These are phyloP conservation scores for Zaprionus vittiger DNA, from an alignment of 1,140 invertebrate genomes.

Conservation along the genomic window DNA sequence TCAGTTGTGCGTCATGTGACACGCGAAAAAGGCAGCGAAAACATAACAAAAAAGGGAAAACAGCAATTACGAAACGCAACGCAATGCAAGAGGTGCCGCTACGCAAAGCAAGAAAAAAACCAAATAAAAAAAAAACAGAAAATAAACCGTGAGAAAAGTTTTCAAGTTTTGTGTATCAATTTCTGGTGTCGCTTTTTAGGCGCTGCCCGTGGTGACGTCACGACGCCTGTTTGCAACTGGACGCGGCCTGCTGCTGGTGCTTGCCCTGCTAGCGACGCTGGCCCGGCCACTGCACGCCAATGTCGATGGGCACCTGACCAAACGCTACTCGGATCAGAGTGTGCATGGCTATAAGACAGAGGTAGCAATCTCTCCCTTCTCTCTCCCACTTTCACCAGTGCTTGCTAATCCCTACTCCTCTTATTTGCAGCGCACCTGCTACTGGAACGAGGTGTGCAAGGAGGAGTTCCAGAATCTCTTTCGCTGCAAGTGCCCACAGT, in stretches of 20 bases:
- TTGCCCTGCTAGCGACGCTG: constrained; percentile 48
- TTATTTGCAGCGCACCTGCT: constrained; percentile 90
- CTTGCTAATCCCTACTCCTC: neutral
- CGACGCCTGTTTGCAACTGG: constrained; percentile 16
- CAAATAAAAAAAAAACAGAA: neutral
- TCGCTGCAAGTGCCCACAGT: constrained; percentile 93
- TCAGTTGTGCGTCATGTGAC: constrained; percentile 39
- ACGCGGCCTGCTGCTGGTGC: constrained; percentile 20
- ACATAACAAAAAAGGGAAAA: constrained; percentile 40
- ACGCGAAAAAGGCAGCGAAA: constrained; percentile 45
- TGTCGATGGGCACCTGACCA: constrained; percentile 84
- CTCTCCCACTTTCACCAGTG: neutral
- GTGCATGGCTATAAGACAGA: constrained; percentile 92
- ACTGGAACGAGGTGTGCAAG: constrained; percentile 97
- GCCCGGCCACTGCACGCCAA: constrained; percentile 84
- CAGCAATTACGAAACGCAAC: constrained; percentile 33
- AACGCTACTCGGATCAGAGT: constrained; percentile 91
- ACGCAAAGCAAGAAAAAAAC: neutral
- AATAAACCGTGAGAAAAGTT: constrained; percentile 6
- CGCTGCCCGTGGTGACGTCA: constrained; percentile 36
- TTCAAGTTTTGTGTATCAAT: constrained; percentile 5
- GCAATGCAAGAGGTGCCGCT: constrained; percentile 58
- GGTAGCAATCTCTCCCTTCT: constrained; percentile 83
- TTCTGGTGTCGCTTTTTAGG: constrained; percentile 31
- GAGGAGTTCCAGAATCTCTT: constrained; percentile 95